Base-by-base conservation (phyloP, 2,113 vertebrate species). In the Gavia stellata region DNA sequence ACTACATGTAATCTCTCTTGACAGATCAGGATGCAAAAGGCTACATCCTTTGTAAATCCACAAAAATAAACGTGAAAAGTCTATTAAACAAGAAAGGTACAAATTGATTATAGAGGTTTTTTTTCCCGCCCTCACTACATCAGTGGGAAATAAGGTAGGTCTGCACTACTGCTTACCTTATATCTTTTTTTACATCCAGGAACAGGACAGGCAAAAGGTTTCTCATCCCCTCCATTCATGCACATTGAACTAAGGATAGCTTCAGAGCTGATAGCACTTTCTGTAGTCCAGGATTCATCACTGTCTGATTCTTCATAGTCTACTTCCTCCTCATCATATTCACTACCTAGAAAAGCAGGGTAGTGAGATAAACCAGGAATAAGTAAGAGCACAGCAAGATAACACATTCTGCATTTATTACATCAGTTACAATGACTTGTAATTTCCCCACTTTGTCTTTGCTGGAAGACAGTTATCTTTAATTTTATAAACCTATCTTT, bases 171-270 rank as follows among this genome's bases (percentile, higher is more conserved):
- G 26, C 84, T 95, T 97, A 99, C 99, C 99, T 99, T 99, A 85
- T 99, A 99, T 99, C 99, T 98, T 98, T 99, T 99, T 97, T 99
- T 99, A 98, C 99, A 99, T 96, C 99, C 99, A 47, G 99, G 99
- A 88, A 99, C 99, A 2, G 99, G 99, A 97, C 99, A 99, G 96
- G 99, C 99, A 59, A 99, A 99, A 82, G 99, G 99, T 97, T 99
- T 99, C 97, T 99, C 99, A 56, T 99, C 99, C 23, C 99, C 99
- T 94, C 99, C 99, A 12, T 99, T 99, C 99, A 99, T 99, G 98
- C 99, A 99, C 99, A 99, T 99, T 81, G 99, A 99, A 95, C 99
- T 99, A 94, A 99, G 99, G 98, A 99, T 99, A 95, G 99, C 99
- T 98, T 99, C 99, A 0, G 99, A 99, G 98, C 99, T 99, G 98